A percentile compares a stretch with the other conserved stretches of the same genome.
Conservation (phyloP, 2,113 vertebrate genomes). For the Saccopteryx bilineata region DNA sequence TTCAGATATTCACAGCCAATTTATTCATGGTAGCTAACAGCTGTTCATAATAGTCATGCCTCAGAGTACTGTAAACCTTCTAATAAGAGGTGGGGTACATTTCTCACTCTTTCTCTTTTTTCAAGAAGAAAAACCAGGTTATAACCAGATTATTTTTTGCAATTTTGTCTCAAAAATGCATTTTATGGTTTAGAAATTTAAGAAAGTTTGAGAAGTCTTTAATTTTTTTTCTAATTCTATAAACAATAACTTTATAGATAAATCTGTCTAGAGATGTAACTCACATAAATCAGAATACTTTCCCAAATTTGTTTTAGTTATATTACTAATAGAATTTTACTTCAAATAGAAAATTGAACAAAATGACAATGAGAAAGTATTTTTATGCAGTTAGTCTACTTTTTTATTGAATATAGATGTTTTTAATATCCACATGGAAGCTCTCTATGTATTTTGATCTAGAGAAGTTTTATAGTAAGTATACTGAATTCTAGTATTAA, state of each 20-base stretch:
- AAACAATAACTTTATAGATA: neutral
- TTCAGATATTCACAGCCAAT: slow-evolving; percentile 89
- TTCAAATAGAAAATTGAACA: neutral
- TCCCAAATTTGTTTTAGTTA: neutral
- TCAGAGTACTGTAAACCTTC: neutral
- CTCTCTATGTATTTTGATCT: neutral
- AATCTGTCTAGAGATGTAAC: neutral
- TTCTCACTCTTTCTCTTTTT: neutral
- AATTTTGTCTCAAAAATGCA: neutral
- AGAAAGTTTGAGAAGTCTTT: neutral
- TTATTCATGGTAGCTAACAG: slow-evolving; percentile 56
- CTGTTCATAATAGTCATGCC: neutral
- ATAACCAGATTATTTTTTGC: neutral
- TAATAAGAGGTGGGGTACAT: neutral
- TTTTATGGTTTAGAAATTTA: slow-evolving; percentile 30
- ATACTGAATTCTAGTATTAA: neutral
- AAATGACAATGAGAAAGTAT: neutral
- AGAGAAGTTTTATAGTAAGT: neutral
- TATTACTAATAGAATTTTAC: neutral
- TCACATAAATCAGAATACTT: neutral
- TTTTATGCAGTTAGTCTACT: neutral
- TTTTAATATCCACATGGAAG: neutral
- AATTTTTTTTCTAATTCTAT: slow-evolving; percentile 29
- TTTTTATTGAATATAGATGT: neutral
- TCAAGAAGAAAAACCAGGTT: neutral